Evolutionary conservation across 2,888 invertebrate genomes (phyloP), one percentile per base, ranked within the genome.

Genomic region (Trissolcus japonicus): DNA sequence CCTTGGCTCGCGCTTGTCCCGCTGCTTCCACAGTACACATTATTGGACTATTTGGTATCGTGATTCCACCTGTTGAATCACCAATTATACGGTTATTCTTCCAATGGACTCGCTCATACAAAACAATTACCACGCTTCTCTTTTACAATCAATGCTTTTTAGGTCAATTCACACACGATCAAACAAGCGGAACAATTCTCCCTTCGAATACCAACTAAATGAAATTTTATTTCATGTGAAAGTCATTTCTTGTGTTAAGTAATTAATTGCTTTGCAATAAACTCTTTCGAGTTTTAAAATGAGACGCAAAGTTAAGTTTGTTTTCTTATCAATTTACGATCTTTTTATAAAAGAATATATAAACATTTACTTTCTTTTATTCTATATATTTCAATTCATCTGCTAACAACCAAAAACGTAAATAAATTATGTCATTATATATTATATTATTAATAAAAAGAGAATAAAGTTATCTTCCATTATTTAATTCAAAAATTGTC

Each of bases 1-100:
- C 93, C 83, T 90, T 91, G 3, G 92, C 93, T 62, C 91, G 90
- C 1, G 92, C 91, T 67, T 92, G 89, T 6, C 91, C 92, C 4
- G 91, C 91, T 78, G 93, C 92, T 72, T 92, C 91, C 7, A 91
- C 92, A 41, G 90, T 90, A 80, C 92, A 92, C 40, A 90, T 90
- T 56, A 92, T 83, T 9, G 92, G 92, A 80, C 91, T 92, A 9
- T 85, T 87, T 19, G 87, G 86, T 74, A 88, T 85, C 19, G 87
- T 77, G 48, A 89, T 89, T 62, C 89, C 89, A 53, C 88, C 88
- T 88, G 63, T 65, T 65, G 48, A 6, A 19, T 17, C 46, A n/a
- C 60, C 35, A 2, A 60, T 46, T 43, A 76, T 57, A 40, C 21
- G 16, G 6, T 61, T n/a, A 56, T 57, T 67, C 57, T 46, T 4